Percentiles rank a stretch among this genome's conserved stretches.
phyloP scores from a whole-genome alignment of 30 jellyfish, hydroid and myxozoan genomes.

The Turritopsis rubra region DNA sequence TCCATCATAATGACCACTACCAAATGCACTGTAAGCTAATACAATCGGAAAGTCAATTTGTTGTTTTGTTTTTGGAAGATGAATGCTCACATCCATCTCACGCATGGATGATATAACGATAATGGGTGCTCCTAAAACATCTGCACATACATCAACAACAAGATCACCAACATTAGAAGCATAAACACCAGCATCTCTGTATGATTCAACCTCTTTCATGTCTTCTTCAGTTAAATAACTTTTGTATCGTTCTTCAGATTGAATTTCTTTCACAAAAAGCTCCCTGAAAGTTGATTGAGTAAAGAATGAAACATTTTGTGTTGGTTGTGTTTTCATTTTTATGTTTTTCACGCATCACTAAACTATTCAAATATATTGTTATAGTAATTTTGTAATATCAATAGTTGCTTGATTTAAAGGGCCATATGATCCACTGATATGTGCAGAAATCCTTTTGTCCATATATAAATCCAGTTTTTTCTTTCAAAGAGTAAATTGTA shows the following conservation, averaged over 20 bases:
- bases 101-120: slow-evolving; percentile 14
- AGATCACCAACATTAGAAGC: slow-evolving; percentile 23
- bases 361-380: no score
- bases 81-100: neutral
- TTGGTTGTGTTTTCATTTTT: no score
- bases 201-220: neutral
- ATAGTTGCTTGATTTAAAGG: no score
- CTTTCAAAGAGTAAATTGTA: no score
- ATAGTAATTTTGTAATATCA: no score
- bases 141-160: slow-evolving; percentile 23
- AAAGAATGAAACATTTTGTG: no score
- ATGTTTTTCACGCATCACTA: no score
- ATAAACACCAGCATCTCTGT: slow-evolving; percentile 14
- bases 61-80: slow-evolving; percentile 9
- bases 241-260: slow-evolving; percentile 8
- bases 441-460: no score
- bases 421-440: no score
- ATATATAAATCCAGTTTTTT: no score
- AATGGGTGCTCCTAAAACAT: slow-evolving; percentile 9
- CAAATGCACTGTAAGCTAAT: neutral
- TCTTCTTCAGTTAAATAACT: slow-evolving; percentile 6
- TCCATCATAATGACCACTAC: slow-evolving; percentile 16
- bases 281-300: neutral
- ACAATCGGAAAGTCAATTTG: neutral
- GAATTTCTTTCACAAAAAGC: neutral